A percentile compares a stretch with the other conserved stretches of the same genome.
phyloP scores from a whole-genome alignment of 2,113 vertebrate species.

The Myrmophylax atrothorax region DNA sequence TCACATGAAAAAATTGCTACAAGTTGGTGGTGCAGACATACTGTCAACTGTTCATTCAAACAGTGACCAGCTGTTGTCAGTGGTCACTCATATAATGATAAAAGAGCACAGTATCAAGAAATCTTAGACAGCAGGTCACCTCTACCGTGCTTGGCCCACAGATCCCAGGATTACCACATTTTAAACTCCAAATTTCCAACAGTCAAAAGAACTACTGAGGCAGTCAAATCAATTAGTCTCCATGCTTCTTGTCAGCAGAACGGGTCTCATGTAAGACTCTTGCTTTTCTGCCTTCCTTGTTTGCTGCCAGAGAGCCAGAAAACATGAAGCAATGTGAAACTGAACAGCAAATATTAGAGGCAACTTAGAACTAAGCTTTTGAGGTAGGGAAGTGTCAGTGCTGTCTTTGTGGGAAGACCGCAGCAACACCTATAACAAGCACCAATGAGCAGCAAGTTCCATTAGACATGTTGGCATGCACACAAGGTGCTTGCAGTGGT shows the following conservation, averaged over 20 bases:
- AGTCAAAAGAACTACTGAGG: not conserved
- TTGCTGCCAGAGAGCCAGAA: not conserved
- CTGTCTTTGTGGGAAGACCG: not conserved
- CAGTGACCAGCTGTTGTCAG: not conserved
- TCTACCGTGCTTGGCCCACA: rapidly evolving
- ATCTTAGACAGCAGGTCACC: not conserved
- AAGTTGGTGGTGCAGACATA: rapidly evolving
- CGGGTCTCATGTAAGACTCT: rapidly evolving
- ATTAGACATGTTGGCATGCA: not conserved
- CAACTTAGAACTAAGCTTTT: not conserved
- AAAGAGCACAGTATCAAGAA: not conserved
- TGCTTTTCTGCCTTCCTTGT: not conserved
- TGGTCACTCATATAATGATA: not conserved
- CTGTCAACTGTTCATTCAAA: not conserved
- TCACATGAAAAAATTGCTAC: not conserved
- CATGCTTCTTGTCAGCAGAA: not conserved
- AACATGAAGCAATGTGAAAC: not conserved
- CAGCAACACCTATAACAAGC: not conserved
- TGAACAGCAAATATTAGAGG: not conserved
- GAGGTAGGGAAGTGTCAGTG: not conserved
- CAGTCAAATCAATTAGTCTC: not conserved
- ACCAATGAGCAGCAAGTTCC: not conserved
- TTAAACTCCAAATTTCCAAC: not conserved
- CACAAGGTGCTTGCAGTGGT: not conserved
- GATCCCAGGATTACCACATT: not conserved